Base-by-base conservation (phyloP, 2,888 invertebrate species). In the Aricia artaxerxes region DNA sequence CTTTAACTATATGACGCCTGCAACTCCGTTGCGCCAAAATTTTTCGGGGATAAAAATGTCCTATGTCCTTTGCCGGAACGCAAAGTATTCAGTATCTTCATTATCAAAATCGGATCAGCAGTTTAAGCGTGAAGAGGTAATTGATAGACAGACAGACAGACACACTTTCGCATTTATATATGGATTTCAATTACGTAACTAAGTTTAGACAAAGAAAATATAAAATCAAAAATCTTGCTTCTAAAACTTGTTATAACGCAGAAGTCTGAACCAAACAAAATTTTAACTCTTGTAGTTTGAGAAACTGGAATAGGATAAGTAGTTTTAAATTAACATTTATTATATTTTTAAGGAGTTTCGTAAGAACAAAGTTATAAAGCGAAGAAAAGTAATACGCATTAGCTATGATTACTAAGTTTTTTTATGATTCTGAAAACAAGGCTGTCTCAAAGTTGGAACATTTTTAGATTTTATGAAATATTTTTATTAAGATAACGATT, bases 301-400 rank as follows among this genome's bases (percentile, higher is more conserved):
- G 24, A 40, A 73, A 40, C 13, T 53, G 13, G 24, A 24, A 13
- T 75, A 31, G 40, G 44, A n/a, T 44, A 73, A 44, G 53, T 53
- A 75, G 53, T 76, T 76, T 35, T 57, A 24, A 57, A 53, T 53
- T 24, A 76, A 35, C 53, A 49, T 75, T 75, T 75, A 75, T 76
- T 76, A 76, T 49, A 76, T 76, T 76, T 57, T 16, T 31, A 76
- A 76, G 24, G 13, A 49, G 44, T 75, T 76, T 49, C 6, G 31
- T 13, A 53, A 75, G 24, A 49, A 49, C 6, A 31, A 53, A 57
- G 49, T 44, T 75, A 16, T n/a, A 24, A 44, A 11, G 44, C 31
- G 7, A 49, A 75, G 49, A 75, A 44, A 75, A 44, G 69, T 69
- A 38, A 69, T 69, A 69, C 35, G 69, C 69, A 69, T 69, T 69